A percentile compares a stretch with the other conserved stretches of the same genome.
Evolutionary conservation across 2,888 invertebrate genomes (phyloP).

Genomic region (Eupithecia pulchellata): DNA sequence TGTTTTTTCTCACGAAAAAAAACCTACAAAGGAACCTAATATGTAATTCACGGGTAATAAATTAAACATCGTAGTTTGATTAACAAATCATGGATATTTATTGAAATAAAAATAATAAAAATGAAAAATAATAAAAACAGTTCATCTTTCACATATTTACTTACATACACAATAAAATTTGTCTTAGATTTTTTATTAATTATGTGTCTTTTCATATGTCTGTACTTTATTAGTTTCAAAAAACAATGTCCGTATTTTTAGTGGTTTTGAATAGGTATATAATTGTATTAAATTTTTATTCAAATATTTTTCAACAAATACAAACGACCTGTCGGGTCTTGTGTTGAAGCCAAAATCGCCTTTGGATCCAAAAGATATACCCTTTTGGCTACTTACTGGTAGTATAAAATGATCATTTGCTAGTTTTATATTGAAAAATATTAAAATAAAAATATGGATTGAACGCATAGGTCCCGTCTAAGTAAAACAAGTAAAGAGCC

Average conservation of each 20-base stretch:
- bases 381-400: too few species aligned
- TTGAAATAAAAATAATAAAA: conserved; percentile 86
- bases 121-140: conserved; percentile 86
- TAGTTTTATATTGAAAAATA: conserved; percentile 19
- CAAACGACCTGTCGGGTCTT: too few species aligned
- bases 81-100: conserved; percentile 86
- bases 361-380: too few species aligned
- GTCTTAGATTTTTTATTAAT: conserved; percentile 78
- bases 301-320: conserved; percentile 17
- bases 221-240: neutral
- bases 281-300: neutral
- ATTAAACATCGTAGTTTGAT: conserved; percentile 71
- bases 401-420: neutral
- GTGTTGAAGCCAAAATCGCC: too few species aligned
- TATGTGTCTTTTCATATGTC: conserved; percentile 66
- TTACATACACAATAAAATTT: conserved; percentile 85
- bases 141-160: conserved; percentile 80
- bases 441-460: conserved; percentile 8
- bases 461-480: conserved; percentile 39
- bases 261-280: neutral
- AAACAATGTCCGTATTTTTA: neutral
- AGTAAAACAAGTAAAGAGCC: conserved; percentile 32
- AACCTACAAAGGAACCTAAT: neutral
- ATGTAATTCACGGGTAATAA: conserved; percentile 44
- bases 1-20: too few species aligned